Conservation (phyloP, 2,888 invertebrate species). For the Boloria selene region DNA sequence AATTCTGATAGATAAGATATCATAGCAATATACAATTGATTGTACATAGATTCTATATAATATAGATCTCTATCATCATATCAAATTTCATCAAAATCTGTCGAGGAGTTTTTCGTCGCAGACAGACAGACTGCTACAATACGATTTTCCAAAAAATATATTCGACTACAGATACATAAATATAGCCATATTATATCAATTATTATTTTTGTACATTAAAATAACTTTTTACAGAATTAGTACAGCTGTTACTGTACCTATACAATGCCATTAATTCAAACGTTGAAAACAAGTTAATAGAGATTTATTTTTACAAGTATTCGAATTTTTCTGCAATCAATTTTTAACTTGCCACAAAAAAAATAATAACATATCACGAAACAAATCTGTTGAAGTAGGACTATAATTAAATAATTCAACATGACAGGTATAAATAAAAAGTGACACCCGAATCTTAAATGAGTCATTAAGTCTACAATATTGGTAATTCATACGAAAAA, state of each 20-base stretch:
- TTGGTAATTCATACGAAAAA: constrained; percentile 31
- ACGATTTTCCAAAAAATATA: too few relatives aligned
- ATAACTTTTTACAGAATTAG: constrained; percentile 3
- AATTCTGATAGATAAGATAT: too few relatives aligned
- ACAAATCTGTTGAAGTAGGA: constrained; percentile 30
- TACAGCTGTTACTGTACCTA: constrained; percentile 5
- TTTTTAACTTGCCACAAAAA: constrained; percentile 7
- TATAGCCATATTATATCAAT: too few relatives aligned
- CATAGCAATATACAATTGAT: constrained; percentile 11
- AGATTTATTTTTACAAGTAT: constrained; percentile 13
- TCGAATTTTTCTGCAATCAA: constrained; percentile 9
- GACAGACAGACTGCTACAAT: too few relatives aligned
- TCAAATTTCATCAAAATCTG: too few relatives aligned
- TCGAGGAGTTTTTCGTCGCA: too few relatives aligned
- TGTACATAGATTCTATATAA: constrained; percentile 4
- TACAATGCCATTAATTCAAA: neutral
- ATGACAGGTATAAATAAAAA: constrained; percentile 37
- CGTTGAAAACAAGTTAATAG: constrained; percentile 14
- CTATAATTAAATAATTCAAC: constrained; percentile 35
- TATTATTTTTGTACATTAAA: neutral
- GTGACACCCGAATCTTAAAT: constrained; percentile 33
- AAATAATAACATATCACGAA: constrained; percentile 23
- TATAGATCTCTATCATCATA: neutral
- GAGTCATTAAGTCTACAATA: constrained; percentile 33
- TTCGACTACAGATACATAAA: too few relatives aligned